Evolutionary conservation across 2,888 invertebrate species (phyloP), one percentile per base, ranked within the genome.

Genomic region (Limnephilus rhombicus): DNA sequence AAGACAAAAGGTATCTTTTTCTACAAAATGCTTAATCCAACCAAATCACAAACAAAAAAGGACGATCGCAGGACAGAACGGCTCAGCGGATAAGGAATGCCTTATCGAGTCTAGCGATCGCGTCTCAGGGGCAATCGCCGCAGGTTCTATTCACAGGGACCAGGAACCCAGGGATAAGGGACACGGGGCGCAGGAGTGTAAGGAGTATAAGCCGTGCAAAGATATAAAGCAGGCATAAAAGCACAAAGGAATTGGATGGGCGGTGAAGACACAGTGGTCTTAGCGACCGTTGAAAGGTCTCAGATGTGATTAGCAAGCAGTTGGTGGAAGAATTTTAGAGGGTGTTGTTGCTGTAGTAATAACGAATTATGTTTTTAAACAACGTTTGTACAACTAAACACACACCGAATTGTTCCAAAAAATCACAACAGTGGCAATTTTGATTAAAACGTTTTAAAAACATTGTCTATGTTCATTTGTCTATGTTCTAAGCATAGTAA

Each of bases 231-330:
- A 85, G 89, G 15, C 53, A 68, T 3, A 68, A 68, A 68, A 18
- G 24, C 24, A 68, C 53, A 68, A 68, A 68, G 53, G 53, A 80
- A 37, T 89, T 82, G 41, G 89, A 83, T 85, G 31, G 45, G 92
- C 92, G 90, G 92, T 49, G 85, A 88, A 86, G 34, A 31, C 85
- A 92, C 92, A 91, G 90, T 92, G 91, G 92, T 34, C 41, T 92
- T 92, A 92, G 82, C 29, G 29, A 45, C 81, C 82, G 89, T 18
- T 82, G 89, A 89, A 89, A 89, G 81, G 89, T 11, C 82, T 81
- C 18, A 34, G 31, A 89, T 49, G 49, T 81, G 89, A 89, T 89
- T 81, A 89, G 89, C 82, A 45, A 81, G 18, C 0, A 68, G 53
- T 18, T 68, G 53, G 53, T 5, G 53, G 53, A 68, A 24, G 18